Base-by-base conservation (phyloP, 2,113 vertebrate species). In the Oncorhynchus kisutch region DNA sequence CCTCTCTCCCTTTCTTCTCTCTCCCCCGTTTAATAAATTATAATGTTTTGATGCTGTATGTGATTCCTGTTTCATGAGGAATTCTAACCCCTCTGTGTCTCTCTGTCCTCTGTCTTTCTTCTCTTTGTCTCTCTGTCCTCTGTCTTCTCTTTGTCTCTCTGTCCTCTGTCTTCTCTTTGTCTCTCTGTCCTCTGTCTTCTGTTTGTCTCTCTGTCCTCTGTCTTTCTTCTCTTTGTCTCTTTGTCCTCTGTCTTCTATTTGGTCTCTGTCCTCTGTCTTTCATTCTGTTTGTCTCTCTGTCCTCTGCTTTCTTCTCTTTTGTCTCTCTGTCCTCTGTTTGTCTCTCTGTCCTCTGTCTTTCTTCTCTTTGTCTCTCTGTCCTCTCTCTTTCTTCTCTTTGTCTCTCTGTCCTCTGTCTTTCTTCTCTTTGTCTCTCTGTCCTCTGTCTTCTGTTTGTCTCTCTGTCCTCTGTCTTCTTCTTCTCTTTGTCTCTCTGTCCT, bases 141-240 rank as follows among this genome's bases (percentile, higher is more conserved):
- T 95, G 94, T 95, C 88, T 88, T 49, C 70, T 29, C 70, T 89
- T 91, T 82, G 91, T 93, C 80, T 31, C 93, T 31, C 93, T 88
- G 91, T 67, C 13, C 14, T 9, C 4, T 49, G 60, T 59, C 34
- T 1, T 54, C 72, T 73, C 4, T 31, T 31, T 31, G 4, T 67
- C 59, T 54, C 69, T 84, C 87, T 84, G 78, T 84, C 72, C 73
- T 69, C 75, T 49, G 51, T 59, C 34, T 1, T 54, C 72, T 72
- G 27, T 25, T 27, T 27, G 1, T 67, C 59, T 54, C 69, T 84
- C 86, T 84, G 78, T 84, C 71, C 73, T 69, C 75, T 72, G 69
- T 45, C 25, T 39, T 49, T 27, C 25, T 0, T 14, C 20, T 48
- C n/a, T 25, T 27, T 27, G 1, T 72, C 70, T 62, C 5, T 59